Conservation (phyloP, 2,113 vertebrate genomes). For the Petromus typicus region DNA sequence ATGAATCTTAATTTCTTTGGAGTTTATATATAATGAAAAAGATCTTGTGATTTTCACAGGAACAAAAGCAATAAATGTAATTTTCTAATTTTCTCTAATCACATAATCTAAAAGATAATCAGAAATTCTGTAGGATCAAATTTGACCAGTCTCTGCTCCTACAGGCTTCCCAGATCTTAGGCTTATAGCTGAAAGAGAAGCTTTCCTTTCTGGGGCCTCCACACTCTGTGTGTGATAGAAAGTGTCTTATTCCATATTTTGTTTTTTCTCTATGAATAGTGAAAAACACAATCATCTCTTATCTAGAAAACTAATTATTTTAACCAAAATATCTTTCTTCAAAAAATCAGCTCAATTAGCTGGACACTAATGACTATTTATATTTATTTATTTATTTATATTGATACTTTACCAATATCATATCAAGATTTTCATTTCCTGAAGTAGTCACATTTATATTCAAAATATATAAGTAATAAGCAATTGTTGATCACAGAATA, state of each 20-base stretch:
- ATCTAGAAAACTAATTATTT: neutral
- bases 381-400: neutral
- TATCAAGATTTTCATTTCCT: neutral
- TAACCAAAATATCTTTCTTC: neutral
- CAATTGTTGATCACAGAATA: neutral
- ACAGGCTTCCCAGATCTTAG: neutral
- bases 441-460: neutral
- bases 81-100: neutral
- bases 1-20: neutral
- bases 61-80: neutral
- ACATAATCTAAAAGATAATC: neutral
- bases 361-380: neutral
- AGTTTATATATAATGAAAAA: neutral
- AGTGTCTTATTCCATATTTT: neutral
- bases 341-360: neutral
- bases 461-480: neutral
- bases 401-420: neutral
- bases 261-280: neutral
- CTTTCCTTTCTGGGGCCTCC: neutral
- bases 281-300: neutral
- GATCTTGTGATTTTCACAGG: neutral
- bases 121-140: neutral
- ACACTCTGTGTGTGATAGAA: neutral
- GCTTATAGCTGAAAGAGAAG: rapidly evolving
- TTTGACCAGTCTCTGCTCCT: neutral